Evolutionary conservation across 1,140 invertebrate species (phyloP).

Genomic region (Teleogryllus occipitalis): DNA sequence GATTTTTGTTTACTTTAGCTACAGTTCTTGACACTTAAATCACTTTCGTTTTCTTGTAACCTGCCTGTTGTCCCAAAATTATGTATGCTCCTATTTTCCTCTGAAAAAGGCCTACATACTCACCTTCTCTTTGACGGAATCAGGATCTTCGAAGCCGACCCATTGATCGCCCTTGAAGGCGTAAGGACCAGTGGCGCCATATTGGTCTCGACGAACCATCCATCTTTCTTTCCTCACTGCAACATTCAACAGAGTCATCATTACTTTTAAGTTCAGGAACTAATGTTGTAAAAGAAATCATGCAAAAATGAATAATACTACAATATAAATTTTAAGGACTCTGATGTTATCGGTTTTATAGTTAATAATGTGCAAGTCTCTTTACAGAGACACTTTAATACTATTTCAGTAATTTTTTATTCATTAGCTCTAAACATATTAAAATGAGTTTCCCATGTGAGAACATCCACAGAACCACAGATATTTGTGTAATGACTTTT

Average conservation of each 20-base stretch:
- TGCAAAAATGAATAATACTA: background rate
- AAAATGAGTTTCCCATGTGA: too few species aligned
- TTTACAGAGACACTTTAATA: too few species aligned
- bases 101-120: background rate
- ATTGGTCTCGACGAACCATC: conserved; percentile 44
- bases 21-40: too few species aligned
- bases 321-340: background rate
- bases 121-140: conserved; percentile 66
- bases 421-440: too few species aligned
- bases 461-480: too few species aligned
- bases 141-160: conserved; percentile 80
- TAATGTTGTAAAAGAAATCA: background rate
- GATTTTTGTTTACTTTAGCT: too few species aligned
- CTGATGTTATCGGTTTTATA: too few species aligned
- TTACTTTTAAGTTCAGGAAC: too few species aligned
- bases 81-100: background rate
- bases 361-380: too few species aligned
- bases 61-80: background rate
- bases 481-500: background rate
- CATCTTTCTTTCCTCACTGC: conserved; percentile 49
- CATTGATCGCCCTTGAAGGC: conserved; percentile 73
- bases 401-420: too few species aligned
- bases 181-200: conserved; percentile 56
- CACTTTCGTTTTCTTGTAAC: background rate
- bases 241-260: conserved; percentile 8